phyloP scores from a whole-genome alignment of 2,797 vertebrate genomes.

The Protonibea diacanthus region DNA sequence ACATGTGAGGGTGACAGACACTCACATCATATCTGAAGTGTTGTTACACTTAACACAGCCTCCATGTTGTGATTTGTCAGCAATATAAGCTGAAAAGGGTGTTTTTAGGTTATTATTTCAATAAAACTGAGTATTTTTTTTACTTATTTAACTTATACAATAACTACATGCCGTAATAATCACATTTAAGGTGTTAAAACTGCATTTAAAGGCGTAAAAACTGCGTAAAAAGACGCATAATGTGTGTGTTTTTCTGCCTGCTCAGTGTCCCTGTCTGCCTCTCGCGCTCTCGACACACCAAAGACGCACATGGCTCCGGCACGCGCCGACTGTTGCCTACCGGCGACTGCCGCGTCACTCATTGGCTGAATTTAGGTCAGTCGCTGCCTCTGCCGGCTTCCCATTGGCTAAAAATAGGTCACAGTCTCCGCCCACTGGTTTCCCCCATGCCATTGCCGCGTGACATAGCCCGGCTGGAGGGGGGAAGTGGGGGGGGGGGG shows the following conservation, averaged over 20 bases:
- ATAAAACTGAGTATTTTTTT: fast-evolving
- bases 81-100: not conserved
- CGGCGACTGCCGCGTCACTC: constrained; percentile 62
- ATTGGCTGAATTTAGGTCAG: constrained; percentile 91
- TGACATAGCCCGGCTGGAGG: constrained; percentile 66
- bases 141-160: no score
- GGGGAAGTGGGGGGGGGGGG: not conserved
- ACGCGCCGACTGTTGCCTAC: constrained; percentile 83
- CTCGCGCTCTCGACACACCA: constrained; percentile 40
- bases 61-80: not conserved
- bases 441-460: constrained; percentile 83
- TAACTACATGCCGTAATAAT: fast-evolving
- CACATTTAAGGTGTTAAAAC: not conserved
- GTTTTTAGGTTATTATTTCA: not conserved
- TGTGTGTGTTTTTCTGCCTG: constrained; percentile 10
- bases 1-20: not conserved
- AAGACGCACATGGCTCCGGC: constrained; percentile 82
- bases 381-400: constrained; percentile 71
- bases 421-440: constrained; percentile 87
- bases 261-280: constrained; percentile 24
- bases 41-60: not conserved
- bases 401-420: constrained; percentile 93
- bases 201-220: not conserved
- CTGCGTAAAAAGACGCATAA: fast-evolving
- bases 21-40: not conserved